Percentiles rank a stretch among this genome's conserved stretches.
Evolutionary conservation across 2,888 invertebrate species (phyloP).

Genomic region (Julus scandinavius): DNA sequence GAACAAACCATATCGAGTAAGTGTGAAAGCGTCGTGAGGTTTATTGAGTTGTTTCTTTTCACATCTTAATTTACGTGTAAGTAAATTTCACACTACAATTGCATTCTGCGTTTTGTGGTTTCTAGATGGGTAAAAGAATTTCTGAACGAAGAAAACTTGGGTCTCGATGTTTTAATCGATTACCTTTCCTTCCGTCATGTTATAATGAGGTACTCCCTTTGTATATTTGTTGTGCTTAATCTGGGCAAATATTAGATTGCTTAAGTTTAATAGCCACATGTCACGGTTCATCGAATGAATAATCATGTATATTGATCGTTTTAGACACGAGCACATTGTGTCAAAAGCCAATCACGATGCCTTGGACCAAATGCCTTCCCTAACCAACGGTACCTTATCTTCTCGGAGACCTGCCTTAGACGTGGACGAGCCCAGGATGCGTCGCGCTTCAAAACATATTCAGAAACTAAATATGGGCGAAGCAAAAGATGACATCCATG

Average conservation of each 20-base stretch:
- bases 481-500: conserved; percentile 97
- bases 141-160: conserved; percentile 94
- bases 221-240: not conserved
- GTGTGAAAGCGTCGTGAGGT: conserved; percentile 66
- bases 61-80: not conserved
- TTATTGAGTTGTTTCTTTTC: not conserved
- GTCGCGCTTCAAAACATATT: conserved; percentile 81
- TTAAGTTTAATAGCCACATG: too few species aligned
- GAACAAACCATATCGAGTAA: conserved; percentile 99
- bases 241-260: not conserved
- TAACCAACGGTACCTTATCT: conserved; percentile 55
- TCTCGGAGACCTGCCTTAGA: conserved; percentile 62
- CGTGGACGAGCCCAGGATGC: conserved; percentile 77
- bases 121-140: conserved; percentile 98
- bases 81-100: not conserved
- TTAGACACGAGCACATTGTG: conserved; percentile 82
- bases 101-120: conserved; percentile 59
- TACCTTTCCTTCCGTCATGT: conserved; percentile 94
- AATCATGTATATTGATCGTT: not conserved
- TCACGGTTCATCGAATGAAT: too few species aligned
- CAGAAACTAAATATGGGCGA: conserved; percentile 93
- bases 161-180: conserved; percentile 95
- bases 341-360: conserved; percentile 80
- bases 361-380: conserved; percentile 74
- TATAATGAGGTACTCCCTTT: conserved; percentile 78